Conservation (phyloP, 2,797 vertebrate species). For the Balearica regulorum region DNA sequence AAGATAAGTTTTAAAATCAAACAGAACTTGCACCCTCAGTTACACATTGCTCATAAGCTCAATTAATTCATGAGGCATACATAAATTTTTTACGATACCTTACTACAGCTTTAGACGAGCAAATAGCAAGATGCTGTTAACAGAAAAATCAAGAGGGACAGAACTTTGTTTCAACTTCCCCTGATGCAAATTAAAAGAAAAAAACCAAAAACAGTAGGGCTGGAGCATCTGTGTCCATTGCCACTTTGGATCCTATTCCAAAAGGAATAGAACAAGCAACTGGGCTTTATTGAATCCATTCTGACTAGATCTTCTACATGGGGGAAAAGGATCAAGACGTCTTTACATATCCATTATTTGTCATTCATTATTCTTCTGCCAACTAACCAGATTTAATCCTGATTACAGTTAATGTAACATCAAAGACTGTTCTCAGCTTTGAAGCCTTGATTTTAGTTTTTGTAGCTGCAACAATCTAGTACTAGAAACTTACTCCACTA, state of each 20-base stretch:
- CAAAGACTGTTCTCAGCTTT: conserved; percentile 18
- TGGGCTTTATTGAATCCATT: neutral
- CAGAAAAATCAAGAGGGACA: neutral
- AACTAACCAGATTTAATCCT: neutral
- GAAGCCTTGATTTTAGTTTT: neutral
- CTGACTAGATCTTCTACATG: neutral
- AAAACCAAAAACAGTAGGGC: neutral
- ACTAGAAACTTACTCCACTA: neutral
- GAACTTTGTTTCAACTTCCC: neutral
- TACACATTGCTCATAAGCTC: neutral
- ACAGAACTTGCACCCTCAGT: neutral
- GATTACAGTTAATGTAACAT: neutral
- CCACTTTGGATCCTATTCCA: neutral
- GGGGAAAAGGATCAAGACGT: neutral
- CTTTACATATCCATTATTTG: neutral
- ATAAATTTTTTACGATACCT: neutral
- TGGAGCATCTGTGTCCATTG: neutral
- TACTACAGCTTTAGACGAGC: neutral
- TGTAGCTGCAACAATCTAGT: neutral
- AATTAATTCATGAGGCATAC: neutral
- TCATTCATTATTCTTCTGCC: neutral
- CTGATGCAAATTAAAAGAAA: neutral
- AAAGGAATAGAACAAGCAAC: neutral
- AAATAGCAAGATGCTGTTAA: neutral
- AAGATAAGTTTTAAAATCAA: neutral